Evolutionary conservation across 2,797 vertebrate species (phyloP).

Genomic region (Menidia menidia): DNA sequence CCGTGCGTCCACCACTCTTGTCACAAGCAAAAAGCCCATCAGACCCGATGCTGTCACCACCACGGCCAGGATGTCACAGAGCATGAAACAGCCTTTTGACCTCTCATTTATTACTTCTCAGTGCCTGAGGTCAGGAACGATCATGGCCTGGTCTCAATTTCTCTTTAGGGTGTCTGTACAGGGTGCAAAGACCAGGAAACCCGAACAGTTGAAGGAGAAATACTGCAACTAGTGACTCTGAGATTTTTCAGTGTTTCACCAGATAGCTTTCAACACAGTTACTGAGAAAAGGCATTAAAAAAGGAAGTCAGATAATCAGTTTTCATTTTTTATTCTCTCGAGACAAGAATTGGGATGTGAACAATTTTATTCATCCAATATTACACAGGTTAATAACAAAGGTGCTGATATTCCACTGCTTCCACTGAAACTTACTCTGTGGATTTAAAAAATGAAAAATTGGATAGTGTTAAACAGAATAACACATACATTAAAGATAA

Average conservation of each 20-base stretch:
- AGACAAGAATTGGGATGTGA: neutral
- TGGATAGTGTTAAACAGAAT: no score
- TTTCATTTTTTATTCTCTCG: neutral
- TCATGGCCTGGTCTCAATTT: conserved; percentile 6
- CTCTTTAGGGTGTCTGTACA: neutral
- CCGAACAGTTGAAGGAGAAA: conserved; percentile 1
- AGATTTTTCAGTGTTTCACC: neutral
- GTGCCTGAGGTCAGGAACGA: conserved; percentile 26
- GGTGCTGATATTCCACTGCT: neutral
- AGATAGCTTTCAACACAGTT: neutral
- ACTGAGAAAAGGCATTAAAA: neutral
- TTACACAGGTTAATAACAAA: neutral
- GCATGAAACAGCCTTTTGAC: conserved; percentile 43
- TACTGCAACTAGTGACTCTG: neutral
- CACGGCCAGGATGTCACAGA: conserved; percentile 51
- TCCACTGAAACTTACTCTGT: neutral
- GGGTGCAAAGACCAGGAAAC: neutral
- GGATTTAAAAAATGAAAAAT: neutral
- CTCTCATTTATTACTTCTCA: conserved; percentile 31
- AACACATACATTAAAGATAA: no score
- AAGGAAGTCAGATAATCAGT: conserved; percentile 2
- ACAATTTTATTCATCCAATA: neutral
- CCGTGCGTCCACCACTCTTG: conserved; percentile 34
- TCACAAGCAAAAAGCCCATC: conserved; percentile 48
- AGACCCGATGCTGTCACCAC: conserved; percentile 67